Evolutionary conservation across 2,113 vertebrate species (phyloP).

Genomic region (Sinocyclocheilus grahami): DNA sequence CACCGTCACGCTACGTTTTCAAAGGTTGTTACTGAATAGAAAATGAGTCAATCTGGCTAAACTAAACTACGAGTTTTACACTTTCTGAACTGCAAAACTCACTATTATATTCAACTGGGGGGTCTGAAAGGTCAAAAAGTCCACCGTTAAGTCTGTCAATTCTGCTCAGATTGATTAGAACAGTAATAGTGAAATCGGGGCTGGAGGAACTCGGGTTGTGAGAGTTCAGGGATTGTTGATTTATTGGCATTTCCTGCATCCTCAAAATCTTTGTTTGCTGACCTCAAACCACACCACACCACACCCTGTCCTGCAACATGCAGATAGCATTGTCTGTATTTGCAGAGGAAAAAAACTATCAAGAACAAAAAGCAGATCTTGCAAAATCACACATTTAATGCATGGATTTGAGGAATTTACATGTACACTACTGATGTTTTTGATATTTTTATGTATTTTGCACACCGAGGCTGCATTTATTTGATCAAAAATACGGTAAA

Average conservation of each 20-base stretch:
- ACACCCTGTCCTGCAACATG: constrained; percentile 12
- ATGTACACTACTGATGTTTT: background rate
- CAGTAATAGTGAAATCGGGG: background rate
- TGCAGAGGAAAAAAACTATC: background rate
- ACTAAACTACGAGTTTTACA: background rate
- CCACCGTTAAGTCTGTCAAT: background rate
- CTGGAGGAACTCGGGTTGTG: background rate
- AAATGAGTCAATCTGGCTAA: background rate
- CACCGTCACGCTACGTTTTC: background rate
- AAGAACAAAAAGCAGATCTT: background rate
- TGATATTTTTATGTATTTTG: too few relatives aligned
- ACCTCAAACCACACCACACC: constrained; percentile 31
- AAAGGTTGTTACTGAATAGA: background rate
- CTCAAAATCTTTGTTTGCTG: constrained; percentile 32
- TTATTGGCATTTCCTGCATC: constrained; percentile 40
- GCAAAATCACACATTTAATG: background rate
- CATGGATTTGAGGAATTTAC: background rate
- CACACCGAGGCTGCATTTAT: background rate
- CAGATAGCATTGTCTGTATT: background rate
- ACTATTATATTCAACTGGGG: background rate
- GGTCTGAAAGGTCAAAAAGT: background rate
- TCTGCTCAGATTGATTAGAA: background rate
- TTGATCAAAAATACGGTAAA: background rate
- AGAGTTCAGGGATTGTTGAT: constrained; percentile 33
- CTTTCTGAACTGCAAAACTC: background rate